Base-by-base conservation (phyloP, 2,797 vertebrate species). In the Brachyrhaphis roseni region DNA sequence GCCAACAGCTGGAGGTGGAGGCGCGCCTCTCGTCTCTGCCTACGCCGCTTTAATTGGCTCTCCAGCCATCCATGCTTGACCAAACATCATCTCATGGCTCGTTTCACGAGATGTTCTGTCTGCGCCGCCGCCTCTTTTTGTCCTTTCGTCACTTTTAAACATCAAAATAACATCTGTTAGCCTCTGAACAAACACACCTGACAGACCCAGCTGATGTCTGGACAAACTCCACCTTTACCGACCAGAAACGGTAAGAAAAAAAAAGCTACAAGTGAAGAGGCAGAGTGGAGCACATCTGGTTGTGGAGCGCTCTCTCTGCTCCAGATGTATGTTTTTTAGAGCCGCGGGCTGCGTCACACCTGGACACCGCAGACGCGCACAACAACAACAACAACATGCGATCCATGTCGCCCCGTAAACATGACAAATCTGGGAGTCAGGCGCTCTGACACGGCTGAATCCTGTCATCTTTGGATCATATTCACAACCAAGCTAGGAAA, bases 151-250 rank as follows among this genome's bases (percentile, higher is more conserved):
- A 86, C 79, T 87, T 88, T 86, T 81, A n/a, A 84, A 89, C 90
- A 94, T 95, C 93, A 95, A 94, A 95, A 95, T 94, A 95, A 96
- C 96, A 96, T 96, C 96, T 96, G 95, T 92, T 91, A 90, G 87
- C 90, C 79, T 93, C 88, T 86, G 90, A 88, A 91, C 92, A 93
- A 87, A 93, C 89, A 94, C 94, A 95, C 94, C 95, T 94, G 94
- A 94, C 90, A 84, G 87, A 89, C 88, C 82, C 95, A 96, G 94
- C 94, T 95, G 95, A 95, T 88, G 93, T 92, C 92, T 80, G 88
- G 81, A 89, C 79, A 80, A 75, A 64, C 76, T 28, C 64, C 75
- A 81, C 73, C 74, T 81, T 72, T 82, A 39, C 55, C 0, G 59
- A 76, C 77, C 71, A 73, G 88, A 90, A 93, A 90, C 80, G 77